Evolutionary conservation across 2,113 vertebrate genomes (phyloP), one percentile per base, ranked within the genome.

Genomic region (Passer domesticus): DNA sequence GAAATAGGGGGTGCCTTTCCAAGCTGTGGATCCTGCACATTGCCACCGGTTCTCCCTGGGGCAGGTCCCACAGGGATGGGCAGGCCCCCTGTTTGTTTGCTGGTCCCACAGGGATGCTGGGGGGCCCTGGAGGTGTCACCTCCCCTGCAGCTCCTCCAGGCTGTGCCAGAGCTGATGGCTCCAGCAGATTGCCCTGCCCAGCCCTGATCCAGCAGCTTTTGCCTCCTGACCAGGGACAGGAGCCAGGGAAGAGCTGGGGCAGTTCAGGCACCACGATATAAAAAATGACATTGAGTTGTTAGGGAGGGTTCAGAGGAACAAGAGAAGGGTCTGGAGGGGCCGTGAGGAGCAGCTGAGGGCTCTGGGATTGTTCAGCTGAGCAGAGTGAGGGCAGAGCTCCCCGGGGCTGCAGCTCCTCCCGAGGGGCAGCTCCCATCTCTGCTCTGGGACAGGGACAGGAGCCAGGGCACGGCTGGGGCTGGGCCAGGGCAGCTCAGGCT

Each of bases 11-110:
- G 3, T 49, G 46, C 35, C 52, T 81, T 33, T 78, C 37, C 2
- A 1, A 30, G 58, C 52, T 33, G 75, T 7, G 11, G 31, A 1
- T 60, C 46, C 56, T 75, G 73, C 28, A 15, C 1, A 0, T 3
- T 1, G 16, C 4, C 37, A 11, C 22, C 10, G 18, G 28, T 11
- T 53, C 52, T 53, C 17, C 52, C 50, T 30, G 50, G 50, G 16
- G 28, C 53, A 31, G 33, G 14, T 60, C 43, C 46, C 63, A 10
- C 28, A 7, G 59, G 22, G 52, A 11, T 39, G 44, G 43, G 16
- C 52, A 53, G 17, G 52, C 30, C 52, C 52, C 52, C 17, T 52
- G 30, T 56, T 56, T 56, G 12, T 56, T 33, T 56, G 12, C 53
- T 55, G 33, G 12, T 60, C 47, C 46, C 63, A 10, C 28, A 6